phyloP scores from a whole-genome alignment of 2,797 vertebrate genomes.

The Alca torda region DNA sequence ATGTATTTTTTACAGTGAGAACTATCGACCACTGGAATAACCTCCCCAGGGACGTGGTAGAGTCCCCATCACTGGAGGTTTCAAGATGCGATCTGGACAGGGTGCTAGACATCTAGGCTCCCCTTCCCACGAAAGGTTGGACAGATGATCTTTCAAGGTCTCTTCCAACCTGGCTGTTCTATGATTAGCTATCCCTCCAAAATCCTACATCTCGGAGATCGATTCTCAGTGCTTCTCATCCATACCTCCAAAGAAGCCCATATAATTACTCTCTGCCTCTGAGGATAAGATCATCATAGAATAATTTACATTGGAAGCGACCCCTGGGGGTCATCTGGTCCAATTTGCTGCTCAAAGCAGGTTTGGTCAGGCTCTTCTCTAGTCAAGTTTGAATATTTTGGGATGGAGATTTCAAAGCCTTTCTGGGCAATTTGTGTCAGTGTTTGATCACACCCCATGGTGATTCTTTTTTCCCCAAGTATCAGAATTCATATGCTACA shows the following conservation, averaged over 20 bases:
- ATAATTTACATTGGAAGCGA: background rate
- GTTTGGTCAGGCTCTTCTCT: background rate
- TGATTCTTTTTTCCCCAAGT: background rate
- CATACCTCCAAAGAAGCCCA: background rate
- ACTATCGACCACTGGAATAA: background rate
- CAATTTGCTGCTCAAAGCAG: background rate
- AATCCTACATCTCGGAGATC: background rate
- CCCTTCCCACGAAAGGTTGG: background rate
- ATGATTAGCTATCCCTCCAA: background rate
- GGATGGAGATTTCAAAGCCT: background rate
- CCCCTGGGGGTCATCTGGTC: background rate
- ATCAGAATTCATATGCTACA: background rate
- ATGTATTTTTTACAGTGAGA: background rate
- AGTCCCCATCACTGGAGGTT: background rate
- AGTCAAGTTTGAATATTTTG: background rate
- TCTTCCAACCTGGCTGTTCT: background rate
- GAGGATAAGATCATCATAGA: background rate
- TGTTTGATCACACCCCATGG: background rate
- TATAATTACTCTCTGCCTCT: background rate
- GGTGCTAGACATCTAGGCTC: background rate
- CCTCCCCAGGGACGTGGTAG: background rate
- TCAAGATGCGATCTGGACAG: background rate
- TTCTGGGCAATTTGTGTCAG: background rate
- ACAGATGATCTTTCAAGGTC: background rate
- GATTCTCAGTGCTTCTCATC: background rate